Conservation (phyloP, 2,797 vertebrate species). For the Pipistrellus nathusii region DNA sequence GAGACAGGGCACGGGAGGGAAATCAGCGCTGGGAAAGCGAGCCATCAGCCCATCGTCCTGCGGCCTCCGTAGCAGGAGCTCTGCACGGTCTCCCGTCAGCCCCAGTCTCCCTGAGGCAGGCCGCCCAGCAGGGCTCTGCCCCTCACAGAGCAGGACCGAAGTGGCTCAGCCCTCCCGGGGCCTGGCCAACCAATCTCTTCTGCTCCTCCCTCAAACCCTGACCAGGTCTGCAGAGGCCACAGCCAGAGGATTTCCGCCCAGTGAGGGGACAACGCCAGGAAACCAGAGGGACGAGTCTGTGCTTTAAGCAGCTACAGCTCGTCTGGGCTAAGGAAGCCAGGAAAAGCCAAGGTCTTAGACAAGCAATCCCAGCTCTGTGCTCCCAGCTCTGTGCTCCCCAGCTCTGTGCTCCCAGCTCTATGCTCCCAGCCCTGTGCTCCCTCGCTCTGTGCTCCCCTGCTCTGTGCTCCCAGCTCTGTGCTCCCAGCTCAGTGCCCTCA, state of each 20-base stretch:
- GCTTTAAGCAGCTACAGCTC: neutral
- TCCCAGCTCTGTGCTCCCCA: neutral
- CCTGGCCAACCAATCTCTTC: neutral
- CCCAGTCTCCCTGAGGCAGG: neutral
- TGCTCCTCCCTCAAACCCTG: neutral
- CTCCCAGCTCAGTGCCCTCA: slow-evolving; percentile 77
- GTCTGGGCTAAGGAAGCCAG: neutral
- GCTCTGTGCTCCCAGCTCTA: no score
- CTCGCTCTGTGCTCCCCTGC: no score
- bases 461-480: no score
- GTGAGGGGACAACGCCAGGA: neutral
- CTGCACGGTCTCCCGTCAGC: neutral
- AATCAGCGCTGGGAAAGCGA: neutral
- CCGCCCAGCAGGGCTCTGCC: neutral
- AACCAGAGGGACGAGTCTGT: neutral
- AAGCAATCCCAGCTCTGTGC: neutral
- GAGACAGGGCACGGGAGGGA: slow-evolving; percentile 42
- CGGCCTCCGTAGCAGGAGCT: neutral
- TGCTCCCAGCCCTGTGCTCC: no score
- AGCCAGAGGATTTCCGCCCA: neutral
- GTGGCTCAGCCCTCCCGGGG: neutral
- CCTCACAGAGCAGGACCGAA: neutral
- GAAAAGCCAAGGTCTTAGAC: neutral
- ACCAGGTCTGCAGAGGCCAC: neutral
- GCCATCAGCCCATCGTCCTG: neutral